Base-by-base conservation (phyloP, 2,113 vertebrate genomes). In the Ariopsis seemanni region DNA sequence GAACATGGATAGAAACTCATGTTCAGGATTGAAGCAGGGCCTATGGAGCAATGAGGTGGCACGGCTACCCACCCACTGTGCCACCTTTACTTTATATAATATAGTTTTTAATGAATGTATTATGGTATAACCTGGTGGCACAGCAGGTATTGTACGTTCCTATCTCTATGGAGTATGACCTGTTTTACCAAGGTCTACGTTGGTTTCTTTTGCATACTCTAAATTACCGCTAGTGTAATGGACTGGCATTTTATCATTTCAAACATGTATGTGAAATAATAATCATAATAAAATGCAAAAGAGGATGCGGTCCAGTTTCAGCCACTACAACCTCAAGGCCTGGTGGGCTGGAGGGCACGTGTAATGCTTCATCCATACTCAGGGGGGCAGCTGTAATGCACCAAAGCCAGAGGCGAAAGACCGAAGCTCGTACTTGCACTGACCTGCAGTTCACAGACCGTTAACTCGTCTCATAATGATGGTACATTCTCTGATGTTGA, bases 331-430 rank as follows among this genome's bases (percentile, higher is more conserved):
- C 22, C 53, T 10, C 18, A 34, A 27, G 7, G 17, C 60, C 84
- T 52, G 30, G 5, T 22, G 22, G 17, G 7, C 14, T 12, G 30
- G 79, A 57, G 22, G 15, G 27, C 48, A 58, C 0, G 53, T 88
- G 87, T 55, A 88, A 79, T 84, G 52, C 87, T 27, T 42, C 20
- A 50, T 53, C 14, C 9, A n/a, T 48, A 48, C 87, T 79, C 87
- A 69, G 20, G 82, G 30, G 60, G 87, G 87, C 87, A 87, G 86
- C 63, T 87, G 85, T 82, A 30, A 53, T 79, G 52, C 62, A 79
- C 52, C 82, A 50, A 52, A 58, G 22, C 30, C 57, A 27, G 50
- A n/a, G 10, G 15, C 25, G 52, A 81, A 22, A 5, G 15, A 58
- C 77, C 17, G 58, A 63, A 22, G 22, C 77, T 82, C 55, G 7